Base-by-base conservation (phyloP, 2,888 invertebrate species). In the Drosophila suboccidentalis region DNA sequence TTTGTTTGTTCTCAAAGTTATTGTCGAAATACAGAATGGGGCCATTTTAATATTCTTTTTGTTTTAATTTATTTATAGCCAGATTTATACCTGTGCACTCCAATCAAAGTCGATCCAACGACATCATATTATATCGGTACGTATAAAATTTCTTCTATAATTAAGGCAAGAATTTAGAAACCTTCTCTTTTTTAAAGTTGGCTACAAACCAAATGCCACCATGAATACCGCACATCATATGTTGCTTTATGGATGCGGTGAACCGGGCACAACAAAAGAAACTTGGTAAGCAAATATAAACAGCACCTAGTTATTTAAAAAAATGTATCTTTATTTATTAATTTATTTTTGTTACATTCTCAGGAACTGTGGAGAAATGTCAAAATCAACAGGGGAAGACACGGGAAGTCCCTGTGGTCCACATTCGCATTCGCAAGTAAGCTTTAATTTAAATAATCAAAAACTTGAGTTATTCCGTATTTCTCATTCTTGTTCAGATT, bases 361-460 rank as follows among this genome's bases (percentile, higher is more conserved):
- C 80, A 96, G 97, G 98, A 96, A 97, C 91, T 99, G 99, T 91
- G 98, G 99, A 0, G 98, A 98, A 94, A 98, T 98, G 98, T 93
- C 94, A 3, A 93, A 94, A 78, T 93, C 93, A 36, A 93, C 94
- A 60, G 93, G 94, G 4, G 94, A 94, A 87, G 91, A 94, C 71
- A 93, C 94, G 0, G 95, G 95, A 0, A 95, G 95, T 82, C 97
- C 98, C 0, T 99, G 98, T 90, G 94, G 93, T 0, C 94, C 94
- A 38, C 96, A 95, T 5, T 95, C 96, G 2, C 96, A 96, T 78
- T 93, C 92, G 0, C 93, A 93, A 76, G 92, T 91, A 75, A 34
- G 59, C 49, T 54, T 11, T 1, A 49, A 39, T 43, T 43, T 2
- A 10, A 19, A 19, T 19, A 4, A 43, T 19, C 17, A 11, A 43